Conservation (phyloP, 1,140 invertebrate genomes). For the Atta texana region DNA sequence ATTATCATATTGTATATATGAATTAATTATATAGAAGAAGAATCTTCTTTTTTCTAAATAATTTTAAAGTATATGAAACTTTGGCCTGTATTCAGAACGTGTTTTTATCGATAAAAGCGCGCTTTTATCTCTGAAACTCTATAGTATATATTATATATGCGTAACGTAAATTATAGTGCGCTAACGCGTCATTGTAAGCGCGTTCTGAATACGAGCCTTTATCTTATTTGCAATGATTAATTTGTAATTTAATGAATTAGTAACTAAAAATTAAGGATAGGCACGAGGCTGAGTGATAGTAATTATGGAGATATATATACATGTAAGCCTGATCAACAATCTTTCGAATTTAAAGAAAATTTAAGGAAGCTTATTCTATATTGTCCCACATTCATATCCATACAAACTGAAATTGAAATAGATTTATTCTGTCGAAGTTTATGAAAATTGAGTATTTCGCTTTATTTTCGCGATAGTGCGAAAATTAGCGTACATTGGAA, state of each 20-base stretch:
- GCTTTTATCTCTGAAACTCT: too few species aligned
- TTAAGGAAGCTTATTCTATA: not conserved
- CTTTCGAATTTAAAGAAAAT: not conserved
- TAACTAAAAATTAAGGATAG: not conserved
- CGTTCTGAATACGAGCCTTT: too few species aligned
- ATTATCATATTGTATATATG: not conserved
- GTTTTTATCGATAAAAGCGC: too few species aligned
- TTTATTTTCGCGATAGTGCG: not conserved
- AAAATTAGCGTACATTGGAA: not conserved
- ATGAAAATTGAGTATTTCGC: conserved; percentile 2
- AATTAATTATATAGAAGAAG: not conserved
- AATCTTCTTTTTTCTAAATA: not conserved
- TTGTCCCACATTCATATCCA: not conserved
- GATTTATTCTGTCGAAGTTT: not conserved
- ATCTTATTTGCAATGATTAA: not conserved
- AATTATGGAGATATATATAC: not conserved
- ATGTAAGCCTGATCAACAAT: not conserved
- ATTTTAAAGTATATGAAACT: not conserved
- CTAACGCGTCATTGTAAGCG: too few species aligned
- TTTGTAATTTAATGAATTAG: not conserved
- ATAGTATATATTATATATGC: too few species aligned
- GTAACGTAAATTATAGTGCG: too few species aligned
- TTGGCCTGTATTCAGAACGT: too few species aligned
- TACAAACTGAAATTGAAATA: not conserved
- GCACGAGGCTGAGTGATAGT: not conserved